A percentile compares a stretch with the other conserved stretches of the same genome.
Evolutionary conservation across 2,797 vertebrate genomes (phyloP).

Genomic region (Galago senegalensis): DNA sequence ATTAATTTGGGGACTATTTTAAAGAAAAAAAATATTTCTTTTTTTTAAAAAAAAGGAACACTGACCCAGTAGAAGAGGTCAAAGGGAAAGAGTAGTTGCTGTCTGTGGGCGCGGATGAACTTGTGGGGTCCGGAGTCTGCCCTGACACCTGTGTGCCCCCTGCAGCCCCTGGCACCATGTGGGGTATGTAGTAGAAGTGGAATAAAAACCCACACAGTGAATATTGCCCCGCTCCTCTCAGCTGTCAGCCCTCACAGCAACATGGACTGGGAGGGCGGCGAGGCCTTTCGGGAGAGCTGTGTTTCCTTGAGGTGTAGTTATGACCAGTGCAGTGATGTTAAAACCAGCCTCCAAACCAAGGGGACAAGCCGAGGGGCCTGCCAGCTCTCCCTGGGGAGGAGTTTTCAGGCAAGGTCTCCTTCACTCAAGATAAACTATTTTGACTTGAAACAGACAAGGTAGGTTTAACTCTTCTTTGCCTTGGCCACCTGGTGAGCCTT

Average conservation of each 20-base stretch:
- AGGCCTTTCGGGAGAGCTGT: not conserved
- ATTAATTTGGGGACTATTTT: not conserved
- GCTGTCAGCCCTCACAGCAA: not conserved
- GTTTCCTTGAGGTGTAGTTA: not conserved
- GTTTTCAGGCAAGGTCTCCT: not conserved
- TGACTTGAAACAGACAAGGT: not conserved
- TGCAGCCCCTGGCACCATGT: rapidly evolving
- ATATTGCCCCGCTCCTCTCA: rapidly evolving
- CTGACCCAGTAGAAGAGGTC: not conserved
- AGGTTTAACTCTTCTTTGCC: not conserved
- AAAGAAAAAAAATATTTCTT: not conserved
- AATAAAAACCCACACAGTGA: not conserved
- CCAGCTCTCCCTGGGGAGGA: not conserved
- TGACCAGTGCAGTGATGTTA: not conserved
- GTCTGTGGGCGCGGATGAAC: not conserved
- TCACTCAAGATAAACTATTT: too few species aligned
- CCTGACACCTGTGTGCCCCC: too few species aligned
- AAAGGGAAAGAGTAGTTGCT: not conserved
- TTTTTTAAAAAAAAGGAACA: not conserved
- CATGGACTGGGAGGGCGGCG: not conserved
- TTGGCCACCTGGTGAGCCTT: not conserved
- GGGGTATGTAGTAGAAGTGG: rapidly evolving
- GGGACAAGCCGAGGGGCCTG: too few species aligned
- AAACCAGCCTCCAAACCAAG: not conserved
- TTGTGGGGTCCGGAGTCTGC: not conserved